phyloP scores from a whole-genome alignment of 2,113 vertebrate species.

The Clarias macrocephalus region DNA sequence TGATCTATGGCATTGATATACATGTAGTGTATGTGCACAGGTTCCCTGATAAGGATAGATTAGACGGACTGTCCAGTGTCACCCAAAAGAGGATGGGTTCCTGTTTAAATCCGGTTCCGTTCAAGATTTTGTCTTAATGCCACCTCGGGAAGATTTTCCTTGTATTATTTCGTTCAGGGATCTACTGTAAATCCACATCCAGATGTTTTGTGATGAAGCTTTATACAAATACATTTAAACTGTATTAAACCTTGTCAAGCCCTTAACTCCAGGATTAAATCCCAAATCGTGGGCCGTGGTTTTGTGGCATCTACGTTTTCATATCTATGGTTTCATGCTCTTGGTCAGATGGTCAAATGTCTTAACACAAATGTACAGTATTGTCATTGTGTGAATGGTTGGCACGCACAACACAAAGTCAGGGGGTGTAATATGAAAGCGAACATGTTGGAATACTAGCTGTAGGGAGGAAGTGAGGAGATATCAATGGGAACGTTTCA shows the following conservation, averaged over 20 bases:
- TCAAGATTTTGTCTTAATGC: background rate
- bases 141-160: background rate
- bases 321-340: background rate
- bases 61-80: background rate
- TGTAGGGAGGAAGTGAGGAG: constrained; percentile 30
- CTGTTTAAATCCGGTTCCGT: background rate
- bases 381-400: background rate
- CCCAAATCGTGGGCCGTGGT: background rate
- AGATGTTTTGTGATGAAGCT: background rate
- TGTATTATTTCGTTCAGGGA: background rate
- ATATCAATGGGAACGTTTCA: constrained; percentile 45
- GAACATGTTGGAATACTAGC: constrained; percentile 32
- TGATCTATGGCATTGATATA: too few relatives aligned
- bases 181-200: background rate
- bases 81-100: background rate
- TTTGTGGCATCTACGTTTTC: constrained; percentile 16
- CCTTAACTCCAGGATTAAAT: background rate
- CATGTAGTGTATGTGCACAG: too few relatives aligned
- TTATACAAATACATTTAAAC: background rate
- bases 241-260: background rate
- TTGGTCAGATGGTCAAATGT: background rate
- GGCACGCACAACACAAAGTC: background rate
- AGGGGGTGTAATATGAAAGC: constrained; percentile 34
- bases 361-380: background rate
- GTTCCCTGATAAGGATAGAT: too few relatives aligned